Evolutionary conservation across 2,113 vertebrate genomes (phyloP).

Genomic region (Aviceda subcristata): DNA sequence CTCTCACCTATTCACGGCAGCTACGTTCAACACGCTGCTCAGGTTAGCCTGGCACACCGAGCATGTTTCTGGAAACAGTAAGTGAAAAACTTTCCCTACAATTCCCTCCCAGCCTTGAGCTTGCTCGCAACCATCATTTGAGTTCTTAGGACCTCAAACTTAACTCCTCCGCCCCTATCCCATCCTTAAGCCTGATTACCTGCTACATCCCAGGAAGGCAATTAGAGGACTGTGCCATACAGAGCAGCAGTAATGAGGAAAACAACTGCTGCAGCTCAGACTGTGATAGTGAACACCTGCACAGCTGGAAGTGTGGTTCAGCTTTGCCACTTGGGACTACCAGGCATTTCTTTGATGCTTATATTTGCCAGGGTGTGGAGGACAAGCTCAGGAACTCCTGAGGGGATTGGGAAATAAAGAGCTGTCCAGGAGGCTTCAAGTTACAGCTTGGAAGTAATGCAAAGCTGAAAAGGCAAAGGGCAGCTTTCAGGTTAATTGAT

Average conservation of each 20-base stretch:
- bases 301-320: neutral
- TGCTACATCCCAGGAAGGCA: neutral
- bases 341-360: neutral
- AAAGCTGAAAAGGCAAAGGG: neutral
- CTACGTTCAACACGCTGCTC: fast-evolving
- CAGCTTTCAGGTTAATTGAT: neutral
- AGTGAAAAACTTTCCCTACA: neutral
- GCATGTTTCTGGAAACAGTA: neutral
- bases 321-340: neutral
- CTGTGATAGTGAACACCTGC: neutral
- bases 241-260: neutral
- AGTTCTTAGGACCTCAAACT: neutral
- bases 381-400: neutral
- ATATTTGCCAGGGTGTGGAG: neutral
- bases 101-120: neutral
- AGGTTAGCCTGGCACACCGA: neutral
- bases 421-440: neutral
- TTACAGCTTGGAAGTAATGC: neutral
- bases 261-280: neutral
- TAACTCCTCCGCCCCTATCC: neutral
- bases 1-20: neutral
- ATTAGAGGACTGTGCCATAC: neutral
- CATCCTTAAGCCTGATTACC: neutral
- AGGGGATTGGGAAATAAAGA: neutral
- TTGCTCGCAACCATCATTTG: neutral